phyloP scores from a whole-genome alignment of 2,888 invertebrate genomes.

The Cosmorhoe ocellata region DNA sequence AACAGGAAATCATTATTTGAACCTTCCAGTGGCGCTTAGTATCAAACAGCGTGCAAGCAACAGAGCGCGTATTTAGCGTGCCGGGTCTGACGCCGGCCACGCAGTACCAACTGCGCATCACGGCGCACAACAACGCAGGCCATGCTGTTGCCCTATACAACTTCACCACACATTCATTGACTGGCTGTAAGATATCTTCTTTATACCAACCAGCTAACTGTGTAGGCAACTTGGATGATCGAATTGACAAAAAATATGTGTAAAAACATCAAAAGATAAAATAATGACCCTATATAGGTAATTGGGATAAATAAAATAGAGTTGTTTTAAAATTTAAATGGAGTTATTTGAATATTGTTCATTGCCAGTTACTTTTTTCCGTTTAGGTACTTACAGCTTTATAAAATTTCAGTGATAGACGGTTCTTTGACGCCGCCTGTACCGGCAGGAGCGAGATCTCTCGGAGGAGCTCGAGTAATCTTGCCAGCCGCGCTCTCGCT shows the following conservation, averaged over 20 bases:
- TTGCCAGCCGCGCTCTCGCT: conserved; percentile 86
- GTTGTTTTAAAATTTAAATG: too few species aligned
- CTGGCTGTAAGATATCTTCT: conserved; percentile 84
- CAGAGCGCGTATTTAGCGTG: conserved; percentile 91
- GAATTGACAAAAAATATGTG: too few species aligned
- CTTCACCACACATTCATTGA: conserved; percentile 90
- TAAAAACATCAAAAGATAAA: too few species aligned
- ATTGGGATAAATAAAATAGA: too few species aligned
- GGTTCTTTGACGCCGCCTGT: conserved; percentile 86
- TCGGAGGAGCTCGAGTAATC: conserved; percentile 85
- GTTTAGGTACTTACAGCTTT: too few species aligned
- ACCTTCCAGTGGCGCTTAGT: conserved; percentile 87
- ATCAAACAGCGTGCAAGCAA: conserved; percentile 91
- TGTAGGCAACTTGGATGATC: too few species aligned
- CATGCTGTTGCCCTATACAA: conserved; percentile 92
- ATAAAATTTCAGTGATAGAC: conserved; percentile 67
- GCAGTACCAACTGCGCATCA: conserved; percentile 88
- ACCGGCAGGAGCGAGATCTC: conserved; percentile 84
- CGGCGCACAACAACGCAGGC: conserved; percentile 94
- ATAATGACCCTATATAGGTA: too few species aligned
- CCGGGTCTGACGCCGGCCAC: conserved; percentile 89
- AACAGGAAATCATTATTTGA: too few species aligned
- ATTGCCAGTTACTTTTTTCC: too few species aligned
- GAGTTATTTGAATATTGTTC: too few species aligned
- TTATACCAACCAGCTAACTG: too few species aligned